Base-by-base conservation (phyloP, 2,113 vertebrate species). In the Bombycilla garrulus region DNA sequence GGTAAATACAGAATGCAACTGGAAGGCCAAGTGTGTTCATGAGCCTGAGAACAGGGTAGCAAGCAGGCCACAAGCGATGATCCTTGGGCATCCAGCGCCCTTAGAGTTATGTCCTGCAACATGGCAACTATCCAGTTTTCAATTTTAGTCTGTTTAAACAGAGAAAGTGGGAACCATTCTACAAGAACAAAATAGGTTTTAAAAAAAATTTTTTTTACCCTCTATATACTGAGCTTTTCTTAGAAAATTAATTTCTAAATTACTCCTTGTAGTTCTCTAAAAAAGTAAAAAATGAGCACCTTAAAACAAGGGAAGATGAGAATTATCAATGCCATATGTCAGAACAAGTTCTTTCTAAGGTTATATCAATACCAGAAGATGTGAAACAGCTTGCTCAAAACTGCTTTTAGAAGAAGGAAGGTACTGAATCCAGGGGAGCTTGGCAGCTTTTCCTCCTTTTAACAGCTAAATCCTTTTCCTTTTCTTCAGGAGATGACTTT, bases 321-420 rank as follows among this genome's bases (percentile, higher is more conserved):
- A 90, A 73, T 86, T 90, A 95, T 91, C 84, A 92, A 87, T 77
- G 33, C 87, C 93, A 82, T 77, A 85, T 94, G 93, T 80, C 28
- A 82, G 74, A 90, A 66, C 21, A 82, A 85, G 62, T 54, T 95
- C 77, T 21, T 93, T 60, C 62, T 88, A 33, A 92, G 87, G 81
- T 94, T 95, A 92, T 60, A 88, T 72, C 87, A 93, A 80, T 88
- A 95, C 31, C 42, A 80, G 81, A 79, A 95, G 79, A 92, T 79
- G 23, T 38, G 76, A 97, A 96, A 92, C 77, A 93, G 86, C 61
- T 95, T 56, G 31, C 40, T 76, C 28, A 50, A 28, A 94, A 82
- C 38, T 50, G 36, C 53, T 91, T 92, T 72, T 44, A 85, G 38
- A 62, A 79, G 66, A 95, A 87, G 78, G 58, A 90, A 88, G 50